phyloP scores from a whole-genome alignment of 2,113 vertebrate genomes.

The Stigmatopora nigra region DNA sequence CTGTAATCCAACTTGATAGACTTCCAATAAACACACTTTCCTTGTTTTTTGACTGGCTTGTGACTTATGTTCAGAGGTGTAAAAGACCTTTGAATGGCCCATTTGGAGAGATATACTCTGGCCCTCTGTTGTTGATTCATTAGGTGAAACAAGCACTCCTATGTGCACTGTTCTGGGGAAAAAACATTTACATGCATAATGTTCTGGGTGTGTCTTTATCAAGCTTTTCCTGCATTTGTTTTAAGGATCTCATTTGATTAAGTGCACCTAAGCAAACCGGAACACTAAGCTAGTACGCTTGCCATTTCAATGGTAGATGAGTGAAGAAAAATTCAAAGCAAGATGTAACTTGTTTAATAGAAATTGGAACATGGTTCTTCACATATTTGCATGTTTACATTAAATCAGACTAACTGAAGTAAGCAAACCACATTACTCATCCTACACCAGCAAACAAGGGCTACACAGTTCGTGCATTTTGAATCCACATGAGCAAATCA shows the following conservation, averaged over 20 bases:
- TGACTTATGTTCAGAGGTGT: conserved; percentile 67
- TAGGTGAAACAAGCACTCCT: background rate
- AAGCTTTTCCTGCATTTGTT: conserved; percentile 1
- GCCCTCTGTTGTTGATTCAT: conserved; percentile 8
- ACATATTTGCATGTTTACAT: conserved; percentile 1
- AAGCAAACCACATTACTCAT: conserved; percentile 18
- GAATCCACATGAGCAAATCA: background rate
- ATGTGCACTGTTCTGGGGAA: background rate
- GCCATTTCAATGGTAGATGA: background rate
- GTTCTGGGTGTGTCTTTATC: background rate
- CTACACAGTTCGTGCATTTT: conserved; percentile 27
- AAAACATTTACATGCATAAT: background rate
- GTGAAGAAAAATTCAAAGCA: background rate
- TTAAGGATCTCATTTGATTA: background rate
- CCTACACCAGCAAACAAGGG: conserved; percentile 61
- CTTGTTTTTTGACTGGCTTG: conserved; percentile 67
- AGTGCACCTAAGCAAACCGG: background rate
- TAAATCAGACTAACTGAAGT: conserved; percentile 15
- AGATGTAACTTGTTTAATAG: background rate
- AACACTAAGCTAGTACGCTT: background rate
- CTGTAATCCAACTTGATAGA: conserved; percentile 66
- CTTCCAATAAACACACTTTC: conserved; percentile 70
- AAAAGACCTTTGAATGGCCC: conserved; percentile 63
- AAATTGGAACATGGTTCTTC: background rate
- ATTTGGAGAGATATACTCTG: conserved; percentile 9